Conservation (phyloP, 2,888 invertebrate genomes). For the Xylocampa areola region DNA sequence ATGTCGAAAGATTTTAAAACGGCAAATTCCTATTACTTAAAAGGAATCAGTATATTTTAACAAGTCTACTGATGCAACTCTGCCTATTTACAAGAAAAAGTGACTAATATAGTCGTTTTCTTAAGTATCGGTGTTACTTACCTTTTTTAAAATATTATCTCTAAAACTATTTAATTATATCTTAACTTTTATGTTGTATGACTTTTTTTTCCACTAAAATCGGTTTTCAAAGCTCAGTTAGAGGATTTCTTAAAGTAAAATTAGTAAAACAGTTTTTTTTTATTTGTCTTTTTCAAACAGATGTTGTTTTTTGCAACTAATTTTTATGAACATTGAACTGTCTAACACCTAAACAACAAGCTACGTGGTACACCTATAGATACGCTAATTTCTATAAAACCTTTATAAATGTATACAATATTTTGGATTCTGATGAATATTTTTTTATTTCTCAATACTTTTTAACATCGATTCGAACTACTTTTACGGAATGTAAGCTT, state of each 20-base stretch:
- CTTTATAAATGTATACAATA: slow-evolving; percentile 87
- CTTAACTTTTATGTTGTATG: slow-evolving; percentile 60
- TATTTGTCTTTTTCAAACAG: slow-evolving; percentile 49
- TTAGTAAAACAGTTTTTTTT: slow-evolving; percentile 38
- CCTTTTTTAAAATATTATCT: slow-evolving; percentile 18
- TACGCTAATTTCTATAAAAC: slow-evolving; percentile 77
- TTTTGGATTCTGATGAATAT: slow-evolving; percentile 63
- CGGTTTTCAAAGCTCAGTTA: slow-evolving; percentile 80
- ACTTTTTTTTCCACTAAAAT: slow-evolving; percentile 76
- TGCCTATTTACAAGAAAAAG: slow-evolving; percentile 36
- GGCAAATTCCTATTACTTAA: slow-evolving; percentile 10
- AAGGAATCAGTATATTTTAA: slow-evolving; percentile 26
- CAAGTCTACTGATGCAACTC: slow-evolving; percentile 36
- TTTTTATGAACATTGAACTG: slow-evolving; percentile 71
- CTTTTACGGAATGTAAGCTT: slow-evolving; percentile 78
- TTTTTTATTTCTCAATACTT: slow-evolving; percentile 59
- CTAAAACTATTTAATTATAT: slow-evolving; percentile 63
- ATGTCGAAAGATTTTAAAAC: slow-evolving; percentile 16
- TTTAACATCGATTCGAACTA: slow-evolving; percentile 76
- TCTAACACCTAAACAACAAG: slow-evolving; percentile 81
- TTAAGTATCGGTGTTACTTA: slow-evolving; percentile 40
- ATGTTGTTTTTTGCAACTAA: slow-evolving; percentile 62
- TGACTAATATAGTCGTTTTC: slow-evolving; percentile 16
- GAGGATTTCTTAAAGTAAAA: slow-evolving; percentile 57
- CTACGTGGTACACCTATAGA: slow-evolving; percentile 74